Evolutionary conservation across 2,888 invertebrate genomes (phyloP), one percentile per base, ranked within the genome.

Genomic region (Heteromurus nitidus): DNA sequence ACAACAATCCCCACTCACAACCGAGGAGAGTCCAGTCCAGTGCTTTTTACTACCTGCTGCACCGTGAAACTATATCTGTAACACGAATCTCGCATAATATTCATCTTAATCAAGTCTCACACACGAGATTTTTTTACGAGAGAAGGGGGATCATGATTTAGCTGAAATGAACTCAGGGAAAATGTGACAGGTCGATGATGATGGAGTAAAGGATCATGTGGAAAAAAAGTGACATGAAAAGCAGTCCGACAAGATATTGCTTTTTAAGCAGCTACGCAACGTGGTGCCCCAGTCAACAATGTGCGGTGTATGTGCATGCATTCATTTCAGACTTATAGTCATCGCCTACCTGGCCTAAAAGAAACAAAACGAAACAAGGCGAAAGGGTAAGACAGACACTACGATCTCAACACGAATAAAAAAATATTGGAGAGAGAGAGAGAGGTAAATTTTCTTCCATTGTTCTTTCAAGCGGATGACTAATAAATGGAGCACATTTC

Each of bases 151-250:
- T 62, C 60, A 72, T 72, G 72, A 65, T 74, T 74, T 53, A 53
- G 65, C 13, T 65, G 30, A 75, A 75, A 75, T 75, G 67, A 67
- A 67, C 67, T 65, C 47, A 62, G 68, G 69, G 24, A 75, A 30
- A 76, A 47, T 69, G 69, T 68, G 69, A 76, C 76, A 76, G 69
- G 68, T 76, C 47, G 7, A 58, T 58, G 65, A 68, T 76, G 42
- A 68, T 76, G 42, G 18, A 62, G 47, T 26, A 62, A 24, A 55
- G 20, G 44, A 53, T 53, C 47, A 31, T 69, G 58, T 24, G 58
- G 31, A 16, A 44, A 22, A 44, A 75, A 67, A 75, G 62, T 53
- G 64, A 74, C 55, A 65, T 75, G 75, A 75, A 75, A 75, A 75
- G 75, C 67, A 65, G 75, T 75, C 75, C 22, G 75, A 58, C 75